Percentiles rank a stretch among this genome's conserved stretches.
Conservation (phyloP, 2,113 vertebrate genomes). For the Phalacrocorax brasilianus region DNA sequence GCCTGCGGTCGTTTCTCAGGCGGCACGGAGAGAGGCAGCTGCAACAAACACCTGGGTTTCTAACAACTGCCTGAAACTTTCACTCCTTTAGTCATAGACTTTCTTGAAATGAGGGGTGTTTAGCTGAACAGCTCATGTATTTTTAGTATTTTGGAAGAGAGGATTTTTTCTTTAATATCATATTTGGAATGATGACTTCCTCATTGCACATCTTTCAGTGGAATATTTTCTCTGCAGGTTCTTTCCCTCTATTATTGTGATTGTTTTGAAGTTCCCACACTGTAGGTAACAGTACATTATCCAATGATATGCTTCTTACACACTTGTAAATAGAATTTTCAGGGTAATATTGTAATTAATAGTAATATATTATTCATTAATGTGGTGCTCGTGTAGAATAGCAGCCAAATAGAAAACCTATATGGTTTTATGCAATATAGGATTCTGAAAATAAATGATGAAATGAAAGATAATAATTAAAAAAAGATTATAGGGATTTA, state of each 20-base stretch:
- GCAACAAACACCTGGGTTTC: background rate
- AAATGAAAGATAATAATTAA: background rate
- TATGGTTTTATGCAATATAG: background rate
- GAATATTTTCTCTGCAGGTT: background rate
- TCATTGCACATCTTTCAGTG: background rate
- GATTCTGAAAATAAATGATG: background rate
- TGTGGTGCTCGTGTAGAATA: background rate
- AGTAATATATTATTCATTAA: background rate
- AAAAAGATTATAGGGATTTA: background rate
- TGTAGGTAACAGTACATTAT: background rate
- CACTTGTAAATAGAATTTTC: background rate
- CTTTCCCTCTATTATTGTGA: accelerated
- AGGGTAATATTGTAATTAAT: background rate
- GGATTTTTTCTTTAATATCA: background rate
- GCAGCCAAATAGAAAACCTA: background rate
- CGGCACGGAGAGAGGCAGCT: background rate
- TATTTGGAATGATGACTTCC: background rate
- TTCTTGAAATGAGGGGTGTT: background rate
- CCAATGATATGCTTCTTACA: background rate
- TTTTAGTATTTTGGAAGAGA: background rate
- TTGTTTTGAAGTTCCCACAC: background rate
- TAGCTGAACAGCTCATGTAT: background rate
- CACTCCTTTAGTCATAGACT: background rate
- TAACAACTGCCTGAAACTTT: background rate
- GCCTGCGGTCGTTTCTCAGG: background rate